A percentile compares a stretch with the other conserved stretches of the same genome.
phyloP scores from a whole-genome alignment of 2,888 invertebrate genomes.

The Choreutis nemorana region DNA sequence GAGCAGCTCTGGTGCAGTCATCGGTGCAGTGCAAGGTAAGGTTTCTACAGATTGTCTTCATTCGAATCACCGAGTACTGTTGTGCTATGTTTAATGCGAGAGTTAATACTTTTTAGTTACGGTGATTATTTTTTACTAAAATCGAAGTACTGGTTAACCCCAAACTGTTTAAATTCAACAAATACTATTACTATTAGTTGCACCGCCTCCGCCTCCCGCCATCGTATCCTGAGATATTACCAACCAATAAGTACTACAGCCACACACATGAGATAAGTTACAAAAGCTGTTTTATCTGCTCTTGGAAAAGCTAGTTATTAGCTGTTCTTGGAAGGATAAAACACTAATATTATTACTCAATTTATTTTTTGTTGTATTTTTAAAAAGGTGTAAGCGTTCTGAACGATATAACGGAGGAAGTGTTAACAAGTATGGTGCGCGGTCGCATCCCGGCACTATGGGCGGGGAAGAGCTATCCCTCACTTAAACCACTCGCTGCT shows the following conservation, averaged over 20 bases:
- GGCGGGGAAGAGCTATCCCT: slow-evolving; percentile 89
- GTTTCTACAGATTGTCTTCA: too few relatives aligned
- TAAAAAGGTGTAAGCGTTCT: slow-evolving; percentile 82
- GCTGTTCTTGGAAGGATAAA: neutral
- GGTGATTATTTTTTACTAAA: too few relatives aligned
- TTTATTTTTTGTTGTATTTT: neutral
- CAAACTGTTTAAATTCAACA: too few relatives aligned
- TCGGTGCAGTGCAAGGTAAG: slow-evolving; percentile 87
- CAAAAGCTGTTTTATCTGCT: too few relatives aligned
- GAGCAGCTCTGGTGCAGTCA: slow-evolving; percentile 77
- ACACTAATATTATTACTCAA: neutral
- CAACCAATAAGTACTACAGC: too few relatives aligned
- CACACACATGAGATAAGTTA: too few relatives aligned
- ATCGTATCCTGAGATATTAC: slow-evolving; percentile 67
- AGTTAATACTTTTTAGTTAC: too few relatives aligned
- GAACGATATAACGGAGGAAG: slow-evolving; percentile 86
- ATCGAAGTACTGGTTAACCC: too few relatives aligned
- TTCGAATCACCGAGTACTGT: slow-evolving; percentile 85
- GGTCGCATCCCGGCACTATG: slow-evolving; percentile 86
- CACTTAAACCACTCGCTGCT: slow-evolving; percentile 87
- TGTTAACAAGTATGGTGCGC: slow-evolving; percentile 81
- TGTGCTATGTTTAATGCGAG: slow-evolving; percentile 95
- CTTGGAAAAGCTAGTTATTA: neutral
- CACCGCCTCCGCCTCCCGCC: slow-evolving; percentile 65
- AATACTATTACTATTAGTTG: too few relatives aligned